phyloP scores from a whole-genome alignment of 2,888 invertebrate genomes.

The Trichogramma evanescens region DNA sequence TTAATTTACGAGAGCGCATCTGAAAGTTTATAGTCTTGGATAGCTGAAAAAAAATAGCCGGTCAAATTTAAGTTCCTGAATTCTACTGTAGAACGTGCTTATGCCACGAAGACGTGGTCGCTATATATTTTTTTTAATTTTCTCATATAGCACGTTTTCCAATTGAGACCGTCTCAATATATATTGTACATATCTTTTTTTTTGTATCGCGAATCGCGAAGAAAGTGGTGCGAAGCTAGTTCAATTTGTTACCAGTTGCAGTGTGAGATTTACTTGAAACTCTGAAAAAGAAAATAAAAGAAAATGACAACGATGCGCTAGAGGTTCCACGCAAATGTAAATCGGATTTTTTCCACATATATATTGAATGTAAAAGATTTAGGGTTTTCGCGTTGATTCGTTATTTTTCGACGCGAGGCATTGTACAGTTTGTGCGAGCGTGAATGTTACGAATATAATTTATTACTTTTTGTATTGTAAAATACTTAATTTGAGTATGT shows the following conservation, averaged over 20 bases:
- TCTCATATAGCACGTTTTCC: conserved; percentile 20
- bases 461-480: conserved; percentile 42
- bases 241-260: conserved; percentile 40
- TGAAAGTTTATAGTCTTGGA: conserved; percentile 19
- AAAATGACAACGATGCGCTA: conserved; percentile 14
- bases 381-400: not conserved
- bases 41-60: conserved; percentile 21
- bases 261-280: conserved; percentile 30
- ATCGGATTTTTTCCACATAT: conserved; percentile 4
- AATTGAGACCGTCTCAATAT: conserved; percentile 27
- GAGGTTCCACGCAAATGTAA: conserved; percentile 13
- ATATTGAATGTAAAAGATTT: no score
- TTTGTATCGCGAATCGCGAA: conserved; percentile 27
- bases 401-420: conserved; percentile 28
- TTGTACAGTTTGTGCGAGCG: conserved; percentile 33
- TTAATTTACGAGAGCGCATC: conserved; percentile 19
- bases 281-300: conserved; percentile 7
- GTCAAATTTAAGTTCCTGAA: conserved; percentile 31
- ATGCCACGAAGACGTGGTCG: conserved; percentile 16
- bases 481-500: no score
- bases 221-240: conserved; percentile 37
- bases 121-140: not conserved
- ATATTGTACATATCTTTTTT: conserved; percentile 33
- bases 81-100: conserved; percentile 22
- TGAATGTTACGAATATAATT: conserved; percentile 39